A percentile compares a stretch with the other conserved stretches of the same genome.
These are phyloP conservation scores for Pedetes capensis DNA, from an alignment of 2,113 vertebrate genomes.

Conservation along the genomic window DNA sequence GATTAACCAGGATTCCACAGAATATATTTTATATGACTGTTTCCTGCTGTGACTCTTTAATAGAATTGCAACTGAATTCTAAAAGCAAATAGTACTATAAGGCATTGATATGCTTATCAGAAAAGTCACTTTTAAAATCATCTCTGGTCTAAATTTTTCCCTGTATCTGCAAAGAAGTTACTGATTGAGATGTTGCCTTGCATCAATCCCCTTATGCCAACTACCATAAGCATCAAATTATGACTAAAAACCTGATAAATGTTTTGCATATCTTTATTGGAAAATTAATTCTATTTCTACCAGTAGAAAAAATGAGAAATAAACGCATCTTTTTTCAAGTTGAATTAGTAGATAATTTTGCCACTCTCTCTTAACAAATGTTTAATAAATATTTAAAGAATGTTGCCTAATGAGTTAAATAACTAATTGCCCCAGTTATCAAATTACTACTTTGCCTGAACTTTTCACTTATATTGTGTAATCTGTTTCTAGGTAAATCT, in stretches of 20 bases:
- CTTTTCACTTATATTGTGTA: not conserved
- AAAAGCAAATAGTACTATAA: not conserved
- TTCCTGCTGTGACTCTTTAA: not conserved
- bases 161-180: not conserved
- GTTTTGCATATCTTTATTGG: not conserved
- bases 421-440: not conserved
- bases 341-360: not conserved
- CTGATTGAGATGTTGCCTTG: not conserved
- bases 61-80: not conserved
- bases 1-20: not conserved
- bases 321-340: not conserved
- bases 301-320: not conserved
- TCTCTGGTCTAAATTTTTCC: not conserved
- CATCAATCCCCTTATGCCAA: too few relatives aligned
- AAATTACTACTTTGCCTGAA: not conserved
- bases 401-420: not conserved
- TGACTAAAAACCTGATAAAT: not conserved
- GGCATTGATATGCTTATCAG: not conserved
- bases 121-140: not conserved
- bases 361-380: not conserved
- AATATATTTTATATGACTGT: not conserved
- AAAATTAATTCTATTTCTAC: not conserved
- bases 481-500: not conserved
- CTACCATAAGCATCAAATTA: not conserved
- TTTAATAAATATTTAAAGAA: slow-evolving; percentile 10